Conservation (phyloP, 2,113 vertebrate species). For the Ranitomeya variabilis region DNA sequence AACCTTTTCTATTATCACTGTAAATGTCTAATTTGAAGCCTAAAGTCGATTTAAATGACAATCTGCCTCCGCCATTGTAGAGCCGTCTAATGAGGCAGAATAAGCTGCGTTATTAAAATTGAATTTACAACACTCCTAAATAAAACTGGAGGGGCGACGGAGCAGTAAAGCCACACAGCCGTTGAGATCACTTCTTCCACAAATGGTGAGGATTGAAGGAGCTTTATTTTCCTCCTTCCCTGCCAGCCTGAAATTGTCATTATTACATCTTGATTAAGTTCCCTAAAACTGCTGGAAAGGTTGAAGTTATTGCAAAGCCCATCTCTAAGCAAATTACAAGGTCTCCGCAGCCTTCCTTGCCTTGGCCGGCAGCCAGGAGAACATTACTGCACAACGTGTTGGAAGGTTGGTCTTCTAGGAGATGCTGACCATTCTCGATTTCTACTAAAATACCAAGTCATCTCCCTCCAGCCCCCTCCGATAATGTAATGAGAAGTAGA, state of each 20-base stretch:
- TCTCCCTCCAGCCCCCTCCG: slow-evolving; percentile 20
- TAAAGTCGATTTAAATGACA: background rate
- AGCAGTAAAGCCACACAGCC: background rate
- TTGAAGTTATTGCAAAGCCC: slow-evolving; percentile 35
- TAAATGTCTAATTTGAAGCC: background rate
- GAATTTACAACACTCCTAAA: background rate
- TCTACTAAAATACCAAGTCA: background rate
- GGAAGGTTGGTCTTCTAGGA: slow-evolving; percentile 16
- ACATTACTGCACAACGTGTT: slow-evolving; percentile 39
- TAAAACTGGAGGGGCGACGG: background rate
- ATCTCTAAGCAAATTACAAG: slow-evolving; percentile 35
- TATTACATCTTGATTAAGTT: slow-evolving; percentile 53
- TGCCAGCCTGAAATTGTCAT: slow-evolving; percentile 22
- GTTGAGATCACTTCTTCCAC: background rate
- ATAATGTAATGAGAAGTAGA: slow-evolving; percentile 23
- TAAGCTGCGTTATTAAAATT: background rate
- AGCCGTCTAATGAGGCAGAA: background rate
- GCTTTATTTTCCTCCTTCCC: background rate
- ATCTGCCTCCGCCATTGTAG: background rate
- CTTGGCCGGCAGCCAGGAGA: slow-evolving; percentile 26
- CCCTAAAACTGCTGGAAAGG: slow-evolving; percentile 12
- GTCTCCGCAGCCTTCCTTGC: slow-evolving; percentile 10
- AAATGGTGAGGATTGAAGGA: background rate
- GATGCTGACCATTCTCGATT: slow-evolving; percentile 25
- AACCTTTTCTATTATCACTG: background rate